These are phyloP conservation scores for Simalia tracyae DNA, from an alignment of 2,797 vertebrate species.

Conservation along the genomic window DNA sequence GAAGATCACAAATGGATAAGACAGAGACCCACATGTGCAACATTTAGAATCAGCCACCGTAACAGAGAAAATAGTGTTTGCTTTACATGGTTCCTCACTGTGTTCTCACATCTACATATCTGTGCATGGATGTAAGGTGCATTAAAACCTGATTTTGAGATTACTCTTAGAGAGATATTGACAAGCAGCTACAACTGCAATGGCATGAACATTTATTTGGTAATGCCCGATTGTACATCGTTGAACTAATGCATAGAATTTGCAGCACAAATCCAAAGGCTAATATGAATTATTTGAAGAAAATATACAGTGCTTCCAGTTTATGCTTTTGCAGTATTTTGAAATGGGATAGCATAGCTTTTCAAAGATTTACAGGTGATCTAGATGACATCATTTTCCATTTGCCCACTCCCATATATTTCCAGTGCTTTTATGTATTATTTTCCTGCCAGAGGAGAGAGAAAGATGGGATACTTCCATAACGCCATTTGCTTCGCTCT, in stretches of 20 bases:
- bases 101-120: not conserved
- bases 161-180: not conserved
- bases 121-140: not conserved
- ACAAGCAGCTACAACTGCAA: not conserved
- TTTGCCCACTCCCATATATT: not conserved
- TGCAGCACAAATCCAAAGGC: not conserved
- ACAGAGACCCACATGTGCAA: not conserved
- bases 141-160: not conserved
- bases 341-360: not conserved
- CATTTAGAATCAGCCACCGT: not conserved
- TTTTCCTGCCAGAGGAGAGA: not conserved
- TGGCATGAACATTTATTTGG: not conserved
- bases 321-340: not conserved
- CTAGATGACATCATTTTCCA: not conserved
- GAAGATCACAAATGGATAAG: not conserved
- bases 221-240: not conserved
- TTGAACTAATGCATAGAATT: not conserved
- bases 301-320: not conserved
- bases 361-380: not conserved
- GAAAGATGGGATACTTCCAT: not conserved
- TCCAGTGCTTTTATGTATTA: not conserved
- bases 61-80: not conserved
- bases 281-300: not conserved
- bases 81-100: not conserved
- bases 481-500: not conserved